Evolutionary conservation across 2,797 vertebrate genomes (phyloP).

Genomic region (Artibeus jamaicensis): DNA sequence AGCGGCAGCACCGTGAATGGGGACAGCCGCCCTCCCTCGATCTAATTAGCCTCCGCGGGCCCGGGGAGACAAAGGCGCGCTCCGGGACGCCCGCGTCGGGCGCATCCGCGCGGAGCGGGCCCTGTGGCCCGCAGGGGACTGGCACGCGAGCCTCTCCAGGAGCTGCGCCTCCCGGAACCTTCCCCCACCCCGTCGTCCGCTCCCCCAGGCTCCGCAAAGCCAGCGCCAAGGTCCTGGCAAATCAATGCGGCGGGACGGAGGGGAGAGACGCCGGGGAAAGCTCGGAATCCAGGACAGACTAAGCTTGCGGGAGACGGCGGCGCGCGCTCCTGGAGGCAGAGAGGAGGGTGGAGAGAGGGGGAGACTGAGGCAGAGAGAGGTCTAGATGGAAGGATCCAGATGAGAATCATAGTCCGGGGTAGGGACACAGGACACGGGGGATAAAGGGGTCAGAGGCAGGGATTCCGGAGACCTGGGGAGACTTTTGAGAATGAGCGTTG

Average conservation of each 20-base stretch:
- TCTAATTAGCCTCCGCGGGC: conserved; percentile 84
- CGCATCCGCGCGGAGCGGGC: neutral
- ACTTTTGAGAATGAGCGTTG: neutral
- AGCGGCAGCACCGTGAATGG: accelerated
- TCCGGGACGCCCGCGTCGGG: conserved; percentile 26
- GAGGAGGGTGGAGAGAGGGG: neutral
- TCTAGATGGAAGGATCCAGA: neutral
- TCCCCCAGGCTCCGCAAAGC: neutral
- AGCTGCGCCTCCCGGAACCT: accelerated
- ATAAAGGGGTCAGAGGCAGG: neutral
- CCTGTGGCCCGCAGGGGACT: conserved; percentile 87
- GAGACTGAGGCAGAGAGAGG: neutral
- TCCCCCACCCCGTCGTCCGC: accelerated
- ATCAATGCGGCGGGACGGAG: neutral
- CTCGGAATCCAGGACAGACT: neutral
- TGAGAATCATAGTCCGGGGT: neutral
- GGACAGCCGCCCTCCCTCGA: conserved; percentile 55
- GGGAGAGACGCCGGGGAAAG: neutral
- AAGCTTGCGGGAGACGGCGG: neutral
- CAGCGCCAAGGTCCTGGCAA: neutral
- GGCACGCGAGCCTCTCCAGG: conserved; percentile 82
- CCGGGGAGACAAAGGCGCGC: conserved; percentile 84
- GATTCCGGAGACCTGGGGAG: neutral
- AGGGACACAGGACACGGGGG: neutral
- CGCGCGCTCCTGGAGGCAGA: neutral